Conservation (phyloP, 92 coral and sea anemone species). For the Porites evermanni region DNA sequence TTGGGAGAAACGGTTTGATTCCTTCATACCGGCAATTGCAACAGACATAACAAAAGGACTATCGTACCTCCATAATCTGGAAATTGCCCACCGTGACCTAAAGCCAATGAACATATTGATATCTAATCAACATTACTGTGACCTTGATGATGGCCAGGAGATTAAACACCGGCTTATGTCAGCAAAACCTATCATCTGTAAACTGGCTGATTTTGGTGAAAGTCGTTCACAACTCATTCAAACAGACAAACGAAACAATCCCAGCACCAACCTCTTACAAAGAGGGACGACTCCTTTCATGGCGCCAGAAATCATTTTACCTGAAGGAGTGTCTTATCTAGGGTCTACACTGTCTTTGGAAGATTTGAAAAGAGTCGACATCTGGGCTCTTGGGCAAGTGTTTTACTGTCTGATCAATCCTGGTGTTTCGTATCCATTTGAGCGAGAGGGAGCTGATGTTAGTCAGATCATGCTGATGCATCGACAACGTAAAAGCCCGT, state of each 20-base stretch:
- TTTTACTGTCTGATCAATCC: constrained; percentile 46
- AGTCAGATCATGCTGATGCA: background rate
- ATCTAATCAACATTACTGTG: constrained; percentile 36
- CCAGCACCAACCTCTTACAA: constrained; percentile 2
- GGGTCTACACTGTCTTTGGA: constrained; percentile 16
- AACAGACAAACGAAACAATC: constrained; percentile 14
- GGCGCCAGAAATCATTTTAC: constrained; percentile 47
- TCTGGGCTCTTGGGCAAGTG: constrained; percentile 48
- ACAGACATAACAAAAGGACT: constrained; percentile 33
- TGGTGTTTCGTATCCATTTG: constrained; percentile 28
- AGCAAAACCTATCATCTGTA: constrained; percentile 22
- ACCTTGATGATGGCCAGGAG: background rate
- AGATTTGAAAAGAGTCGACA: constrained; percentile 40
- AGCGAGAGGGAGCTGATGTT: background rate
- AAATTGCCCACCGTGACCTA: constrained; percentile 31
- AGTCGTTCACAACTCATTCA: constrained; percentile 39
- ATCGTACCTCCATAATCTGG: constrained; percentile 5
- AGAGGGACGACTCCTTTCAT: constrained; percentile 42
- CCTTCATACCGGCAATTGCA: constrained; percentile 26
- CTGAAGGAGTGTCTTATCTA: background rate
- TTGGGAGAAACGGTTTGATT: background rate
- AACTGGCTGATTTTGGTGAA: constrained; percentile 48
- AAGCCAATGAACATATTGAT: constrained; percentile 37
- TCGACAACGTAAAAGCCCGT: constrained; percentile 12
- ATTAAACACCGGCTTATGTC: background rate